Evolutionary conservation across 2,113 vertebrate species (phyloP).

Genomic region (Odocoileus hemionus): DNA sequence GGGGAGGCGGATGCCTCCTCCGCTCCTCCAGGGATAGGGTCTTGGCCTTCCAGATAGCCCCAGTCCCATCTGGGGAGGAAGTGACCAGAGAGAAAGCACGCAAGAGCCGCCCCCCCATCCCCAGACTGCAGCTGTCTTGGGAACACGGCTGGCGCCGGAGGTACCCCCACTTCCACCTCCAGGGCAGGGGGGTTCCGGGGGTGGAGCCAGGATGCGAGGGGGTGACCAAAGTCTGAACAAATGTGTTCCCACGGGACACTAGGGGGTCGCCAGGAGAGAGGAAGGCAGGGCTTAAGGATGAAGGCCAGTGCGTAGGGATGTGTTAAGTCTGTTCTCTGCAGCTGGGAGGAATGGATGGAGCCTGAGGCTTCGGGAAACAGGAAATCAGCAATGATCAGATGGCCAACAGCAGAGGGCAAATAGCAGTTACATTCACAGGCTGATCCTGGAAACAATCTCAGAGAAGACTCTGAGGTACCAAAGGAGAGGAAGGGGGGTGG

Average conservation of each 20-base stretch:
- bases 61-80: conserved; percentile 61
- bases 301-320: not conserved
- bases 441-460: not conserved
- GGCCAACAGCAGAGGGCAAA: conserved; percentile 7
- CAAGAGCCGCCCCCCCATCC: not conserved
- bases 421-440: not conserved
- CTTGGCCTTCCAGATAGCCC: conserved; percentile 53
- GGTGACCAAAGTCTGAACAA: conserved; percentile 60
- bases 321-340: conserved; percentile 15
- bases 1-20: conserved; percentile 57
- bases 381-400: conserved; percentile 52
- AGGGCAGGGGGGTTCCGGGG: conserved; percentile 56
- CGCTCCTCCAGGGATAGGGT: conserved; percentile 48
- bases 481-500: not conserved
- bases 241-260: conserved; percentile 26
- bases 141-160: conserved; percentile 39
- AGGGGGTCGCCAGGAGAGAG: conserved; percentile 42
- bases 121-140: conserved; percentile 57
- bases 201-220: conserved; percentile 57
- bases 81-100: conserved; percentile 45
- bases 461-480: not conserved
- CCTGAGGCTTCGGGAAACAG: conserved; percentile 38
- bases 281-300: conserved; percentile 45
- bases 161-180: conserved; percentile 52
- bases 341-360: conserved; percentile 42